Percentiles rank a stretch among this genome's conserved stretches.
These are phyloP conservation scores for Pantala flavescens DNA, from an alignment of 1,140 invertebrate genomes.

Conservation along the genomic window DNA sequence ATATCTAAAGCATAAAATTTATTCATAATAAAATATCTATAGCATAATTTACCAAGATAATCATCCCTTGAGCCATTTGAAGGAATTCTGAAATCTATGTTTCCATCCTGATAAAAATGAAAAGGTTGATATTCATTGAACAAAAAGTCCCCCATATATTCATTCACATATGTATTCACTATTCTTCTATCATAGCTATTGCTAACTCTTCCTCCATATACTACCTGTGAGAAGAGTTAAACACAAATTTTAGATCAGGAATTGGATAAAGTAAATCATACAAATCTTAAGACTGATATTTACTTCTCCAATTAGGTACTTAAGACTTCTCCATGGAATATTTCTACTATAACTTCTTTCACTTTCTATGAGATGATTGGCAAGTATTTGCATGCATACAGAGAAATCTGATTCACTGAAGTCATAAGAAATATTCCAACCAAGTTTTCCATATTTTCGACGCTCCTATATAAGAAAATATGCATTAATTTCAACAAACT, in stretches of 20 bases:
- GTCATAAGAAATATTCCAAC: constrained; percentile 88
- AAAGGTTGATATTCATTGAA: constrained; percentile 83
- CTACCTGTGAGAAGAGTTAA: constrained; percentile 47
- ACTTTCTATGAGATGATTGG: constrained; percentile 68
- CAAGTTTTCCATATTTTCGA: constrained; percentile 83
- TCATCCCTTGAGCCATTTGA: constrained; percentile 52
- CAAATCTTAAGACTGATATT: constrained; percentile 19
- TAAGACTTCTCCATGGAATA: constrained; percentile 79
- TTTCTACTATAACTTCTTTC: constrained; percentile 42
- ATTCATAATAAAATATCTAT: no score
- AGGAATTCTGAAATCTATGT: constrained; percentile 70
- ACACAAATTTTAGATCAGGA: constrained; percentile 9
- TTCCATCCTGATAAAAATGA: constrained; percentile 68
- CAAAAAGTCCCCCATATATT: constrained; percentile 87
- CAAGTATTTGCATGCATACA: constrained; percentile 70
- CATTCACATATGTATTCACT: constrained; percentile 78
- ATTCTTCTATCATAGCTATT: constrained; percentile 79
- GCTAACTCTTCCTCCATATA: constrained; percentile 86
- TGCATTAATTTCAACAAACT: no score
- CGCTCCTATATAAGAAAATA: constrained; percentile 50
- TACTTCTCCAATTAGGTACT: constrained; percentile 83
- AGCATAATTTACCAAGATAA: constrained; percentile 47
- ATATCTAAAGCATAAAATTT: no score
- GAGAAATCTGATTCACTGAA: constrained; percentile 87
- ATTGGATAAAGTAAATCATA: neutral